Percentiles rank a stretch among this genome's conserved stretches.
Conservation (phyloP, 1,140 invertebrate genomes). For the Drosophila pectinifera region DNA sequence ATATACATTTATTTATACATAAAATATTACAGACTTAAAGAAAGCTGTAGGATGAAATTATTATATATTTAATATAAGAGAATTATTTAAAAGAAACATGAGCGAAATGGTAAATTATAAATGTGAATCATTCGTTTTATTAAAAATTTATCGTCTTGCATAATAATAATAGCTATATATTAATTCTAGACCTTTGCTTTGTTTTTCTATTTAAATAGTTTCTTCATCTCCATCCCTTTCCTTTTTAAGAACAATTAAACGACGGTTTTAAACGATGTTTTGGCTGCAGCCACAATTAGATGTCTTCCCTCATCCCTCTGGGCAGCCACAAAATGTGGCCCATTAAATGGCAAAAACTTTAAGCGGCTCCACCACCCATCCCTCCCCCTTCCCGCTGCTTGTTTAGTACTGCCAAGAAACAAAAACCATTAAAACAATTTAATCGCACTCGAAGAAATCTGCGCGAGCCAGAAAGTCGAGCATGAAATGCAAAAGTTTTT, state of each 20-base stretch:
- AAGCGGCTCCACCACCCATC: constrained; percentile 32
- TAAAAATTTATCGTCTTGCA: no score
- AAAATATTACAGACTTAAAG: no score
- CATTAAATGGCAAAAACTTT: constrained; percentile 77
- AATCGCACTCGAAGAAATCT: constrained; percentile 78
- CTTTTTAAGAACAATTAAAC: not conserved
- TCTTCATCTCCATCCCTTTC: not conserved
- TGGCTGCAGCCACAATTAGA: constrained; percentile 43
- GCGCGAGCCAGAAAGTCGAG: constrained; percentile 72
- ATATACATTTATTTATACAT: no score
- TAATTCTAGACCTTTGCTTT: no score
- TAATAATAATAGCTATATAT: no score
- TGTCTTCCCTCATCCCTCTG: not conserved
- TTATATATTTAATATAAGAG: no score
- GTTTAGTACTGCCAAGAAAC: constrained; percentile 36
- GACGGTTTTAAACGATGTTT: constrained; percentile 26
- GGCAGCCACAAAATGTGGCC: constrained; percentile 42
- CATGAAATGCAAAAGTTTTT: constrained; percentile 82
- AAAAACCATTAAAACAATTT: constrained; percentile 83
- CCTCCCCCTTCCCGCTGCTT: not conserved
- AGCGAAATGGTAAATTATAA: no score
- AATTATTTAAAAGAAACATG: no score
- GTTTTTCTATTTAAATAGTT: no score
- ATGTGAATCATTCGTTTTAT: no score
- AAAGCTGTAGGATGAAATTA: no score